Conservation (phyloP, 2,113 vertebrate genomes). For the Pelusios castaneus region DNA sequence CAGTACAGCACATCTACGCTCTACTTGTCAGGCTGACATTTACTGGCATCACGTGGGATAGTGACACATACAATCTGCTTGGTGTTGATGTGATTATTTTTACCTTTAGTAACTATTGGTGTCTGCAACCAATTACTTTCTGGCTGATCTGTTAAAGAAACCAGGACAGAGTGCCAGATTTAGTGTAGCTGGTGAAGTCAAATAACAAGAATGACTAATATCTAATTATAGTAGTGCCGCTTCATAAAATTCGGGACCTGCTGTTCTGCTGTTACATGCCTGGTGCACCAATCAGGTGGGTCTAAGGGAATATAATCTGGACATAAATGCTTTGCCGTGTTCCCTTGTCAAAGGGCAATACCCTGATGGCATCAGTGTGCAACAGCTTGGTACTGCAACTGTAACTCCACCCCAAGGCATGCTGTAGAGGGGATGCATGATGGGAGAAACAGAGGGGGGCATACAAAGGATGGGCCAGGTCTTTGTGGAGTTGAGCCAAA, state of each 20-base stretch:
- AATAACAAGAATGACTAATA: not conserved
- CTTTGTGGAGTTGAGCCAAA: not conserved
- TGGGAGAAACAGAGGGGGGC: not conserved
- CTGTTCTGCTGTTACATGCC: not conserved
- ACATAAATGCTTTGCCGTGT: not conserved
- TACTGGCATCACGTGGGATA: fast-evolving
- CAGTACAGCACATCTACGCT: fast-evolving
- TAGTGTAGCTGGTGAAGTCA: not conserved
- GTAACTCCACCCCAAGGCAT: not conserved
- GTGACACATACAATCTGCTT: not conserved
- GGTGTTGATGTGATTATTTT: not conserved
- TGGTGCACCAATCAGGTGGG: not conserved
- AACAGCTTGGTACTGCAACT: not conserved
- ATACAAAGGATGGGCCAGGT: not conserved
- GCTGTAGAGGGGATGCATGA: not conserved
- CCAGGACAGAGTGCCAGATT: not conserved
- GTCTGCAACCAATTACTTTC: not conserved
- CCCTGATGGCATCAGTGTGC: not conserved
- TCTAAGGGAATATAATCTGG: not conserved
- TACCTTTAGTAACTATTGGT: not conserved
- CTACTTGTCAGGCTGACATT: not conserved
- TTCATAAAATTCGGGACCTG: not conserved
- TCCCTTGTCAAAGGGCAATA: not conserved
- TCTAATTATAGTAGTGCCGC: fast-evolving
- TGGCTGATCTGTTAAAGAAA: not conserved